Base-by-base conservation (phyloP, 2,888 invertebrate genomes). In the Plutella xylostella region DNA sequence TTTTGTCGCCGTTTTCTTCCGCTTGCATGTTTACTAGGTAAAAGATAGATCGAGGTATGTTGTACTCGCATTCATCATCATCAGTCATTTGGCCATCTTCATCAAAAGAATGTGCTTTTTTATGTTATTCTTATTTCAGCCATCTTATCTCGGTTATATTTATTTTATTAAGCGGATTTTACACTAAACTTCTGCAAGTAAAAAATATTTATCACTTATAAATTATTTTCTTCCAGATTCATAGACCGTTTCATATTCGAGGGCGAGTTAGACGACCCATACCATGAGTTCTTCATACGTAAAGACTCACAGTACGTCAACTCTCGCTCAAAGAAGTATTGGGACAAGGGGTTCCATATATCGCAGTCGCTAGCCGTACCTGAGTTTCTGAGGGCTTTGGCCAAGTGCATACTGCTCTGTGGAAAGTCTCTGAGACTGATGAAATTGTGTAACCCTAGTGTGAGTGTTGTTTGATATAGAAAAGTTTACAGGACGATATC, bases 201-300 rank as follows among this genome's bases (percentile, higher is more conserved):
- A 28, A 28, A 4, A 28, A 28, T 28, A 28, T 28, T n/a, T 6
- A 12, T n/a, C 0, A 33, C 33, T 33, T 33, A 33, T 33, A 1
- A 30, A 4, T 25, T 40, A n/a, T n/a, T n/a, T n/a, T n/a, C 15
- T 58, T 74, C 49, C 59, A 88, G 89, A 48, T 89, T 92, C 62
- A 84, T 97, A 28, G 89, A 92, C 60, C 88, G 90, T 48, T 97
- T 96, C 90, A 88, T 96, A 48, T 92, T 94, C 60, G 91, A 94
- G 64, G 97, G 96, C 0, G 86, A 88, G 43, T 76, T 96, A 14
- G 90, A 92, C 50, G 96, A 96, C 68, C 85, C 87, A 12, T 90
- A 89, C 59, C 89, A 91, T 54, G 96, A 96, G 74, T 93, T 96
- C 57, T 96, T 96, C 72, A 91, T 97, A 43, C 87, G 88, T 41